Evolutionary conservation across 1,140 invertebrate species (phyloP).

Genomic region (Chironomus tepperi): DNA sequence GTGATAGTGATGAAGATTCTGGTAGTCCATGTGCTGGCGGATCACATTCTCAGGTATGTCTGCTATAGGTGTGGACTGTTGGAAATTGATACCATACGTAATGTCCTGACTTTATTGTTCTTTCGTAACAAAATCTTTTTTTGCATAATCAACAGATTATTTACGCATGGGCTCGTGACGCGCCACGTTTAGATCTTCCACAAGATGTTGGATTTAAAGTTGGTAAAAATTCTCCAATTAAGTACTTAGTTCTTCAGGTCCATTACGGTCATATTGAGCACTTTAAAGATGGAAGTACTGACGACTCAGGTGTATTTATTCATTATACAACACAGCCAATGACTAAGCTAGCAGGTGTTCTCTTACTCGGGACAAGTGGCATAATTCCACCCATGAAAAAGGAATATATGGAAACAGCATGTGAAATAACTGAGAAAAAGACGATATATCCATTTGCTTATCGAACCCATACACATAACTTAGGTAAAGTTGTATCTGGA

Average conservation of each 20-base stretch:
- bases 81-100: too few species aligned
- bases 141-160: constrained; percentile 50
- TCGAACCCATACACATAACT: constrained; percentile 83
- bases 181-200: constrained; percentile 75
- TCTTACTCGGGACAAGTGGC: constrained; percentile 76
- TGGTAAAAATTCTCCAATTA: constrained; percentile 58
- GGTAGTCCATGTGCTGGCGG: constrained; percentile 61
- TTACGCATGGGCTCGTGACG: constrained; percentile 96
- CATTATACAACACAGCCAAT: constrained; percentile 63
- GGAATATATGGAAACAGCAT: constrained; percentile 84
- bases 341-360: constrained; percentile 75
- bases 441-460: constrained; percentile 90
- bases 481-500: constrained; percentile 81
- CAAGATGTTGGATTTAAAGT: constrained; percentile 75
- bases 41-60: constrained; percentile 44
- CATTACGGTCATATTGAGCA: constrained; percentile 73
- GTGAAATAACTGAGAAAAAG: constrained; percentile 69
- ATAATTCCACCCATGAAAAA: constrained; percentile 56
- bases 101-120: too few species aligned
- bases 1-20: constrained; percentile 40
- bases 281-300: constrained; percentile 64
- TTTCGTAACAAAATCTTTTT: too few species aligned
- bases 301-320: constrained; percentile 73
- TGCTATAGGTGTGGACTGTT: too few species aligned
- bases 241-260: constrained; percentile 84